Conservation (phyloP, 2,888 invertebrate species). For the Actias luna region DNA sequence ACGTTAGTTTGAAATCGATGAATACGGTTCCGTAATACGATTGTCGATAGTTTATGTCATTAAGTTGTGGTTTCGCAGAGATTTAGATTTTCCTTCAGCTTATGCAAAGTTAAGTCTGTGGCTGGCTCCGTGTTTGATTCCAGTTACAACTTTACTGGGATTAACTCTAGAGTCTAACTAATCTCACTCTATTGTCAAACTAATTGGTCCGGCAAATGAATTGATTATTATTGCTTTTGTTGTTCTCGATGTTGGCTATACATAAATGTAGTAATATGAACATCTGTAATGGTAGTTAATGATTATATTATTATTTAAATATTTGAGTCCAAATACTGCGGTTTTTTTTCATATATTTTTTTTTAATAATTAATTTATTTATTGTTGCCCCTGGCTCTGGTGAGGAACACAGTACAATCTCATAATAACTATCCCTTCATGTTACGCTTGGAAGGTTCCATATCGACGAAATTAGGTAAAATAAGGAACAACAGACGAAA, state of each 20-base stretch:
- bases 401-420: too few species aligned
- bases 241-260: not conserved
- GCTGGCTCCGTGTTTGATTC: conserved; percentile 40
- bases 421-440: too few species aligned
- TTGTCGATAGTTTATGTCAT: conserved; percentile 47
- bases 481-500: too few species aligned
- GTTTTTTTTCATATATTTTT: too few species aligned
- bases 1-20: conserved; percentile 26
- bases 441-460: too few species aligned
- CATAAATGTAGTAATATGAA: not conserved
- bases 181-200: conserved; percentile 39
- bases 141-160: conserved; percentile 39
- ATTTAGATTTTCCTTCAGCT: conserved; percentile 47
- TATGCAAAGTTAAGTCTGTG: conserved; percentile 45
- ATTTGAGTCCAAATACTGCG: too few species aligned
- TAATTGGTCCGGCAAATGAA: conserved; percentile 33
- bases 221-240: conserved; percentile 5
- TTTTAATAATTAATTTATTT: too few species aligned
- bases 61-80: conserved; percentile 44
- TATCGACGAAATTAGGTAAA: too few species aligned
- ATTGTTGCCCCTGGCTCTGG: too few species aligned
- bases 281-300: not conserved
- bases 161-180: conserved; percentile 48
- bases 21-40: conserved; percentile 35
- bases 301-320: not conserved